Conservation (phyloP, 1,140 invertebrate genomes). For the Bombus pyrosoma region DNA sequence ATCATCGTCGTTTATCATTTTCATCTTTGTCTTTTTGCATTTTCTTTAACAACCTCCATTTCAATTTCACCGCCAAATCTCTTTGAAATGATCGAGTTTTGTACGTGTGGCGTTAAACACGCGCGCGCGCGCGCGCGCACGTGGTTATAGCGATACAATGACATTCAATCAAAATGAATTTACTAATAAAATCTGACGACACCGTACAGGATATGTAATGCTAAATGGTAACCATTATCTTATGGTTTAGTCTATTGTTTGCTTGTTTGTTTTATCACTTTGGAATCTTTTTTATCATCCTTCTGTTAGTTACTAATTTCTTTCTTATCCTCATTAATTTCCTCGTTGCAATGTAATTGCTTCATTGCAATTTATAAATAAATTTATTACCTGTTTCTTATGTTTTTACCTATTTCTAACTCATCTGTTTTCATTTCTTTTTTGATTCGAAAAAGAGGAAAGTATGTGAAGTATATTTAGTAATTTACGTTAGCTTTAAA, state of each 20-base stretch:
- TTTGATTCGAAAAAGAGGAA: neutral
- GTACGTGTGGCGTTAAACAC: constrained; percentile 19
- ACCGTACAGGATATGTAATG: neutral
- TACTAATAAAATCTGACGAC: constrained; percentile 29
- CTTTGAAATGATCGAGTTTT: neutral
- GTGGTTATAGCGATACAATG: constrained; percentile 28
- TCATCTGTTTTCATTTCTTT: neutral
- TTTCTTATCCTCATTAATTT: neutral
- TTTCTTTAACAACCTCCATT: neutral
- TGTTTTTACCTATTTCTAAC: neutral
- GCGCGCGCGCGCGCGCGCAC: no score
- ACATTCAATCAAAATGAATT: constrained; percentile 47
- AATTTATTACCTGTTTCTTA: neutral
- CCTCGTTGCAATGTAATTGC: neutral
- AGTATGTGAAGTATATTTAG: neutral
- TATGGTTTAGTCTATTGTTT: neutral
- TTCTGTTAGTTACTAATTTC: neutral
- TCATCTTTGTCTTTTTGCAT: neutral
- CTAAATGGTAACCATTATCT: constrained; percentile 11
- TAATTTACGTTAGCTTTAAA: constrained; percentile 6
- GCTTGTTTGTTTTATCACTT: neutral
- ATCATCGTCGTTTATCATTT: neutral
- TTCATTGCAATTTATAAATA: neutral
- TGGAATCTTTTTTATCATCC: neutral
- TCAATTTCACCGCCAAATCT: neutral